Evolutionary conservation across 2,797 vertebrate genomes (phyloP).

Genomic region (Scleropages formosus): DNA sequence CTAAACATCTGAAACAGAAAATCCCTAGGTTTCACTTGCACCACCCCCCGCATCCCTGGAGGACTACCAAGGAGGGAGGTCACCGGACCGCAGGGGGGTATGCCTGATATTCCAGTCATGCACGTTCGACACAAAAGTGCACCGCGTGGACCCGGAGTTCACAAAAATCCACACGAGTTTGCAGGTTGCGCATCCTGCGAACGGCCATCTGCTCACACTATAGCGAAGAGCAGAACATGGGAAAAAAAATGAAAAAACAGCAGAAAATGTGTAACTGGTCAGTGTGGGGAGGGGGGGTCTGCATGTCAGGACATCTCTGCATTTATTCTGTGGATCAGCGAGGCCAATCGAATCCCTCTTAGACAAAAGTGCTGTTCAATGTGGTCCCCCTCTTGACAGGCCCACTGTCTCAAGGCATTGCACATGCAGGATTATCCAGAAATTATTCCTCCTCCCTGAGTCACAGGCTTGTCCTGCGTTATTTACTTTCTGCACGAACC

Average conservation of each 20-base stretch:
- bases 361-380: conserved; percentile 65
- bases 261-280: conserved; percentile 2
- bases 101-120: conserved; percentile 42
- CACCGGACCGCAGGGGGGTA: conserved; percentile 44
- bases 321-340: conserved; percentile 52
- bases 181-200: background rate
- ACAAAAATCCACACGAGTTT: background rate
- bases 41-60: conserved; percentile 57
- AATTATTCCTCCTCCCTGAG: conserved; percentile 63
- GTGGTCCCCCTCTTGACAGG: conserved; percentile 67
- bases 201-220: background rate
- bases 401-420: conserved; percentile 55
- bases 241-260: conserved; percentile 6
- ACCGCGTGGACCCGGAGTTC: background rate
- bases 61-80: conserved; percentile 52
- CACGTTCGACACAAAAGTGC: conserved; percentile 38
- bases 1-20: no score
- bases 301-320: conserved; percentile 21
- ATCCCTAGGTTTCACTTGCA: conserved; percentile 67
- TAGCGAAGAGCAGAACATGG: conserved; percentile 9
- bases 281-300: background rate
- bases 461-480: conserved; percentile 62
- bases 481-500: conserved; percentile 69
- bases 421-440: conserved; percentile 66
- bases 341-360: conserved; percentile 55